Percentiles rank a stretch among this genome's conserved stretches.
phyloP scores from a whole-genome alignment of 2,888 invertebrate species.

The Ectemnius cavifrons region DNA sequence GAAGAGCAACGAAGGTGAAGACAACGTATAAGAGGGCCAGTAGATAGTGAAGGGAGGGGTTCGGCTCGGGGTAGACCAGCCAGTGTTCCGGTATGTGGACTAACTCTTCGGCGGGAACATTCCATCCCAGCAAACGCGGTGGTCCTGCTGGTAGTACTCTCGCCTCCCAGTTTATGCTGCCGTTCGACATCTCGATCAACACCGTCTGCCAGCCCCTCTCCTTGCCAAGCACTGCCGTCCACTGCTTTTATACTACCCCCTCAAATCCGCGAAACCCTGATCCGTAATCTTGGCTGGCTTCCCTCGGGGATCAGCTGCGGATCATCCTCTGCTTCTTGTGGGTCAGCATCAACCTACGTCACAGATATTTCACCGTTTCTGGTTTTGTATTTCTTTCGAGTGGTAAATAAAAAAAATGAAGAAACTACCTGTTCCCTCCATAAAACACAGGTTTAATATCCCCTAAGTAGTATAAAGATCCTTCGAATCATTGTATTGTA shows the following conservation, averaged over 20 bases:
- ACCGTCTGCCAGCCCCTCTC: conserved; percentile 71
- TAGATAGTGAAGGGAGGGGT: conserved; percentile 89
- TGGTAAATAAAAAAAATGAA: no score
- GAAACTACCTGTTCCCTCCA: no score
- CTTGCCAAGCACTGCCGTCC: conserved; percentile 51
- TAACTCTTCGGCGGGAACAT: conserved; percentile 87
- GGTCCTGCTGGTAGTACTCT: conserved; percentile 72
- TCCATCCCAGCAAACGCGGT: conserved; percentile 84
- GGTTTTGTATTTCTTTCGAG: no score
- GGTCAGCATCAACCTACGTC: conserved; percentile 68
- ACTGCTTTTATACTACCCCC: conserved; percentile 62
- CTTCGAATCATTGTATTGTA: no score
- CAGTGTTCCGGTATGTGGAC: conserved; percentile 87
- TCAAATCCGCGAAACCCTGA: conserved; percentile 59
- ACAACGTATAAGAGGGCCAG: conserved; percentile 88
- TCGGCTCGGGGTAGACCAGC: conserved; percentile 89
- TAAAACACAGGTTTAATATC: no score
- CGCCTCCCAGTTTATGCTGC: conserved; percentile 72
- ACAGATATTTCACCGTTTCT: conserved; percentile 62
- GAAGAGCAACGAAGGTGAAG: conserved; percentile 85
- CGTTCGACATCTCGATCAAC: conserved; percentile 70
- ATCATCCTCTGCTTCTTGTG: conserved; percentile 70
- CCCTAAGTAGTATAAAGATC: no score
- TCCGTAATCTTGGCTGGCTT: conserved; percentile 67
- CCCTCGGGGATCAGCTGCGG: conserved; percentile 66